Evolutionary conservation across 2,797 vertebrate genomes (phyloP), one percentile per base, ranked within the genome.

Genomic region (Rhinoraja longicauda): DNA sequence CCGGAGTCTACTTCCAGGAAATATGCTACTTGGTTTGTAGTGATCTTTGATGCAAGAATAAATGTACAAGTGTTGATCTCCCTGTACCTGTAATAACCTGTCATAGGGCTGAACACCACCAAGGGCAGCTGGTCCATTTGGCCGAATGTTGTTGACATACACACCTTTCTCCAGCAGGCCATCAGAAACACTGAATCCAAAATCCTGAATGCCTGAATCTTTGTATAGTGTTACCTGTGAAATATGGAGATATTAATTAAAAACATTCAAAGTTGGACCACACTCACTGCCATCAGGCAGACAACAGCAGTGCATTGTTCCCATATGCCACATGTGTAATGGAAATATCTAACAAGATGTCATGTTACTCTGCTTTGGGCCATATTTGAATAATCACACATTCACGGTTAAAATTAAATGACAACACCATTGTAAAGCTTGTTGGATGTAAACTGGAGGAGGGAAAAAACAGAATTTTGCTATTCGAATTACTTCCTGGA

Each of bases 151-250:
- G 95, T 99, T 99, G 36, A 99, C 97, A 24, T 99, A 99, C 0
- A 99, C 98, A 0, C 99, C 99, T 93, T 99, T 98, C 94, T 99
- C 99, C 94, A 99, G 70, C 94, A 99, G 96, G 26, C 98, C 98
- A 21, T 99, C 99, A 0, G 99, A 98, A 93, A 99, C 98, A 12
- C 99, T 99, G 96, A 99, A 99, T 53, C 99, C 99, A 59, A 99
- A 99, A 94, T 99, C 99, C 93, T 99, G 98, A 94, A 97, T 94
- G 70, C 99, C 97, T 0, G 97, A 96, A 93, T 97, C 96, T 95
- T 98, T 98, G 94, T 96, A 97, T 94, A 98, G 95, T 94, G 97
- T 97, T 94, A 98, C 96, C 98, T 98, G 94, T 4, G 76, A 93
- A 88, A 59, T 1, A 57, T 92, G 36, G 57, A 32, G 29, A 6